Evolutionary conservation across 2,113 vertebrate species (phyloP), one percentile per base, ranked within the genome.

Genomic region (Lophius piscatorius): DNA sequence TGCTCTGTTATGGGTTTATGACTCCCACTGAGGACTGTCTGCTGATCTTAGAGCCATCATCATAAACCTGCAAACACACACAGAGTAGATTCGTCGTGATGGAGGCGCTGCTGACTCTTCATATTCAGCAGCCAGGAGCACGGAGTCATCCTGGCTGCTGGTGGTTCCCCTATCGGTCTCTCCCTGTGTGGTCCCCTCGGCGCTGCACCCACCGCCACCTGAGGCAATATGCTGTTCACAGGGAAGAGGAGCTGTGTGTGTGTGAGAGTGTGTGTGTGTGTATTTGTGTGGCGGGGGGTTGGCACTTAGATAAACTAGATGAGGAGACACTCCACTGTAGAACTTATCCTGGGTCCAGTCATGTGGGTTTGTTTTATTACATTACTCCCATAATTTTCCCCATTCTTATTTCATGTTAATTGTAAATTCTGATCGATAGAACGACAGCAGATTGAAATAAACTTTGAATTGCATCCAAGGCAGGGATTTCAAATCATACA

Each of bases 171-270:
- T 68, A 67, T 78, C 58, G 22, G 58, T 65, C 46, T 17, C 79
- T 78, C 18, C 63, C 61, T 86, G 82, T 84, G 86, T 86, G 84
- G 84, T 86, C 82, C 54, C 28, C 67, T 81, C 63, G 33, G 58
- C 13, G 0, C 73, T 34, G 51, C 63, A 48, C 78, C 70, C 72
- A 72, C 70, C 24, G 70, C 51, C 68, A 81, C 72, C 66, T 55
- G 5, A 26, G 24, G 65, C 74, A 54, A 65, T 56, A 34, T 49
- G 70, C 17, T 29, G 29, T 33, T 28, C 11, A 12, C 17, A 45
- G 39, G 20, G 17, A 22, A 26, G 33, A 38, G 22, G 24, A 18
- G 42, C 18, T 31, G 35, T 47, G 40, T 35, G 18, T 50, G 41
- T 39, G 64, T 56, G 33, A 36, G 24, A 46, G 46, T 39, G 39